These are phyloP conservation scores for Calcarius lapponicus DNA, from an alignment of 2,797 vertebrate genomes.

Conservation along the genomic window DNA sequence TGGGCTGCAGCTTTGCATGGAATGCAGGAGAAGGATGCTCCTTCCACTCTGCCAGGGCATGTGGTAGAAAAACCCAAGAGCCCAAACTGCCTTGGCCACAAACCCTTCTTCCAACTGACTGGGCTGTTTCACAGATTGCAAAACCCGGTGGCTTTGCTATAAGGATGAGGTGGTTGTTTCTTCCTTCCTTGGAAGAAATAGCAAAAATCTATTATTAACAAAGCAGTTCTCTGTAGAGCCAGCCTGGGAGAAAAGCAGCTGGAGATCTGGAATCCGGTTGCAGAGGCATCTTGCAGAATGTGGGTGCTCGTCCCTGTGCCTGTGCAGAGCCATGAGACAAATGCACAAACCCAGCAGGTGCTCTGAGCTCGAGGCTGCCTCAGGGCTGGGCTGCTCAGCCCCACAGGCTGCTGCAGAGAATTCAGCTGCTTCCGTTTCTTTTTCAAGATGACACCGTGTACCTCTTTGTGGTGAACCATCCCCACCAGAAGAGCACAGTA, in stretches of 20 bases:
- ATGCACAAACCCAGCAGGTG: neutral
- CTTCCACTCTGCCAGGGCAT: neutral
- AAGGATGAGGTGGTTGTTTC: neutral
- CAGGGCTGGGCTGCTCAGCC: neutral
- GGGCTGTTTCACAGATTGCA: neutral
- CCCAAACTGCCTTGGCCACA: neutral
- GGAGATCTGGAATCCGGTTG: neutral
- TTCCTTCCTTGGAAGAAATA: neutral
- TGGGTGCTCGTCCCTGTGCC: neutral
- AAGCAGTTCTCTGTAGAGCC: neutral
- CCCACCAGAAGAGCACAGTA: slow-evolving; percentile 82
- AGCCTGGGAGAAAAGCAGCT: neutral
- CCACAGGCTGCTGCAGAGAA: neutral
- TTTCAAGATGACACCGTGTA: slow-evolving; percentile 82
- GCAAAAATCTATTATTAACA: neutral
- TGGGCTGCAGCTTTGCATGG: neutral
- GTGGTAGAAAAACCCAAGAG: neutral
- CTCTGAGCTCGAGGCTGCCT: neutral
- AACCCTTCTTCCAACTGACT: neutral
- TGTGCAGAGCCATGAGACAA: neutral
- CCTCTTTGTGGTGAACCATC: slow-evolving; percentile 92
- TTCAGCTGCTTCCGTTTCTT: neutral
- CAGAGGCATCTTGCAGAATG: neutral
- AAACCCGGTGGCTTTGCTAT: neutral
- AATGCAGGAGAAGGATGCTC: neutral